These are phyloP conservation scores for Ophiothrix spiculata DNA, from an alignment of 35 echinoderm and acorn worm genomes.

Conservation along the genomic window DNA sequence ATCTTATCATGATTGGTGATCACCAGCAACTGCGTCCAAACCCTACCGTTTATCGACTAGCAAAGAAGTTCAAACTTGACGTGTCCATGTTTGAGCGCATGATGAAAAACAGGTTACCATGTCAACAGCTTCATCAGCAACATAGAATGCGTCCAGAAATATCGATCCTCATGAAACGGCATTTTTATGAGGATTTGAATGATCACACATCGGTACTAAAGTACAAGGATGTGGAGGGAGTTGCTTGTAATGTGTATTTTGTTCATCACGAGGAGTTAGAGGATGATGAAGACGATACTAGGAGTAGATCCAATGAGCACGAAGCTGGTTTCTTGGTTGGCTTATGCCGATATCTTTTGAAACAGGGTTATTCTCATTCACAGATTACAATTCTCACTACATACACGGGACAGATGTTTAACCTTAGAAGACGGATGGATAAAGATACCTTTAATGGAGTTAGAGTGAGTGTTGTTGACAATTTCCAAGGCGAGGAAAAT, in stretches of 20 bases:
- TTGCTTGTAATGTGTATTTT: constrained; percentile 60
- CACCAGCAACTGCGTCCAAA: constrained; percentile 90
- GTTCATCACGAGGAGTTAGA: constrained; percentile 59
- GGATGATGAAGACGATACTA: constrained; percentile 46
- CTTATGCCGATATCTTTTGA: constrained; percentile 74
- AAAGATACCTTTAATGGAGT: constrained; percentile 55
- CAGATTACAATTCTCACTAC: constrained; percentile 92
- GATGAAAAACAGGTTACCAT: constrained; percentile 57
- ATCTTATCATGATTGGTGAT: constrained; percentile 89
- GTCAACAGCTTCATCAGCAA: constrained; percentile 40
- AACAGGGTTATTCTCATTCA: constrained; percentile 64
- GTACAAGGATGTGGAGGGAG: constrained; percentile 46
- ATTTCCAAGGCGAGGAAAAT: constrained; percentile 96
- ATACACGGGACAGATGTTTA: constrained; percentile 77
- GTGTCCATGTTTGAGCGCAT: constrained; percentile 76
- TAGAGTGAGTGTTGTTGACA: constrained; percentile 69
- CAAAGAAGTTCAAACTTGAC: constrained; percentile 52
- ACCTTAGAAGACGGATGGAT: constrained; percentile 56
- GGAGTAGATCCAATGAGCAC: constrained; percentile 58
- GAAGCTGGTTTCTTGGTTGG: constrained; percentile 70
- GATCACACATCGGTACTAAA: constrained; percentile 40
- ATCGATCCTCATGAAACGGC: constrained; percentile 49
- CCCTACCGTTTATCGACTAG: constrained; percentile 63
- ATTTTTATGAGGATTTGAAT: constrained; percentile 56
- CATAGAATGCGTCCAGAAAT: constrained; percentile 87